A percentile compares a stretch with the other conserved stretches of the same genome.
Conservation (phyloP, 2,113 vertebrate species). For the Cyrtonyx montezumae region DNA sequence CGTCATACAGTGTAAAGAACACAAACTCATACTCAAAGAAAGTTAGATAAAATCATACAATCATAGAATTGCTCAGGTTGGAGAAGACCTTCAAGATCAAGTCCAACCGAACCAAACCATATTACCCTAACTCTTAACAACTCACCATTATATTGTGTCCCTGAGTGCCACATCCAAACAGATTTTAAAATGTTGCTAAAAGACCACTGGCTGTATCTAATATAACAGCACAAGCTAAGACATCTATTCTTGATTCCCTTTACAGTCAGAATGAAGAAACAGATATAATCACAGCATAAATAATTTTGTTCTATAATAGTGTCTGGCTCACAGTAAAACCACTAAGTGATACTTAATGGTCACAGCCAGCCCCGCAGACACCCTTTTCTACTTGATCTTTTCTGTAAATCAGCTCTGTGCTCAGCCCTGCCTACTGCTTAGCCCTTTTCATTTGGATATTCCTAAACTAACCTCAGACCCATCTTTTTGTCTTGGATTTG, state of each 20-base stretch:
- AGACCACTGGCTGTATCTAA: background rate
- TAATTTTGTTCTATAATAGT: fast-evolving
- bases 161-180: too few species aligned
- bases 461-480: background rate
- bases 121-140: too few species aligned
- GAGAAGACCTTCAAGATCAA: too few species aligned
- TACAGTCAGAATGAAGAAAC: background rate
- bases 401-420: background rate
- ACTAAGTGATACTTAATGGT: background rate
- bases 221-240: background rate
- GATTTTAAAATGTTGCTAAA: background rate
- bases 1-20: background rate
- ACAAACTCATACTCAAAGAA: background rate
- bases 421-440: background rate
- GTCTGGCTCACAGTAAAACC: background rate
- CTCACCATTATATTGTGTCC: too few species aligned
- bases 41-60: background rate
- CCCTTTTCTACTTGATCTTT: background rate
- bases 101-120: too few species aligned
- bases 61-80: too few species aligned
- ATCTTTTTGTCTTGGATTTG: background rate
- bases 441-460: background rate
- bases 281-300: background rate
- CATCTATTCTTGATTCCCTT: background rate
- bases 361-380: background rate